Conservation (phyloP, 2,113 vertebrate species). For the Tympanuchus pallidicinctus region DNA sequence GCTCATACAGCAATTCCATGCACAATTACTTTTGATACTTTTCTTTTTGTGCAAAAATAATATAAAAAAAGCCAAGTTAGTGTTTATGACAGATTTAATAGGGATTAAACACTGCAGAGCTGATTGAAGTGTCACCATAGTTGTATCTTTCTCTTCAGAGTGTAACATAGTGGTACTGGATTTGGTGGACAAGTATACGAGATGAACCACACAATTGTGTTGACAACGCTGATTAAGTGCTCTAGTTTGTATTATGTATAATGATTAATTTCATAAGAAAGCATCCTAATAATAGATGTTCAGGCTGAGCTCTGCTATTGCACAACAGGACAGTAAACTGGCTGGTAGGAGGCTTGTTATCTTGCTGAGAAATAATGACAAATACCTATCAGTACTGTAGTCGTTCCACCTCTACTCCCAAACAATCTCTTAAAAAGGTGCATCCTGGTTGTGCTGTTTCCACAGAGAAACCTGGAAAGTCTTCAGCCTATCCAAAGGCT, state of each 20-base stretch:
- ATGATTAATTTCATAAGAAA: slow-evolving; percentile 43
- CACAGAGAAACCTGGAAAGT: neutral
- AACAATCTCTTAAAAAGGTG: neutral
- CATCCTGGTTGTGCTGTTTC: neutral
- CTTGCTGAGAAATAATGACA: slow-evolving; percentile 34
- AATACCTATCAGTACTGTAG: neutral
- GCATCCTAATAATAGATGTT: slow-evolving; percentile 42
- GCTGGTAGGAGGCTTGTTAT: neutral
- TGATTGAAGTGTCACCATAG: neutral
- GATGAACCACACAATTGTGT: neutral
- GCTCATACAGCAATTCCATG: fast-evolving
- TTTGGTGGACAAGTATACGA: neutral
- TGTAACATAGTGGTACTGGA: neutral
- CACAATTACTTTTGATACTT: fast-evolving
- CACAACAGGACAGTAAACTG: slow-evolving; percentile 41
- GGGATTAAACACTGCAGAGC: neutral
- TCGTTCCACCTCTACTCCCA: neutral
- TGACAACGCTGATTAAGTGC: slow-evolving; percentile 21
- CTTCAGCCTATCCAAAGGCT: neutral
- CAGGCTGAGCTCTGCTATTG: neutral
- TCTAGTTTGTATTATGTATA: neutral
- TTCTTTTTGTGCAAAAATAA: neutral
- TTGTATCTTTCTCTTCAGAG: neutral
- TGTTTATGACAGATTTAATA: fast-evolving
- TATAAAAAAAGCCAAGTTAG: neutral